Evolutionary conservation across 2,888 invertebrate species (phyloP).

Genomic region (Cremastinae sp.): DNA sequence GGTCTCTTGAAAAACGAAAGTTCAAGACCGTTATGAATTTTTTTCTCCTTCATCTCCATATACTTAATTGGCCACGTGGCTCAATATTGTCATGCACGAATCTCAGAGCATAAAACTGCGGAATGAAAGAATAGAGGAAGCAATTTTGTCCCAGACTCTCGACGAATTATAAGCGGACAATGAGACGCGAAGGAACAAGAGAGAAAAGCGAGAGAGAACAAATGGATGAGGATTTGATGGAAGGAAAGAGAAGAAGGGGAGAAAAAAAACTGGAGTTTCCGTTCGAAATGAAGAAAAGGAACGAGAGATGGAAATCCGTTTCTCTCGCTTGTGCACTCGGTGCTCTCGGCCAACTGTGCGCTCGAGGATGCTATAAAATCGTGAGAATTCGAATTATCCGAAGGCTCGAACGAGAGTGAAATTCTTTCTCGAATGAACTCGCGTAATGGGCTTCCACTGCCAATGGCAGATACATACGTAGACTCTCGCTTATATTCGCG

Average conservation of each 20-base stretch:
- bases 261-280: background rate
- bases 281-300: too few relatives aligned
- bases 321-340: slow-evolving; percentile 5
- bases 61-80: too few relatives aligned
- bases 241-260: background rate
- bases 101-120: too few relatives aligned
- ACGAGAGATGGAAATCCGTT: slow-evolving; percentile 26
- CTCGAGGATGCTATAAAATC: slow-evolving; percentile 18
- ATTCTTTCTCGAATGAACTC: slow-evolving; percentile 47
- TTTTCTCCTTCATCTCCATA: too few relatives aligned
- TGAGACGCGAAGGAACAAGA: background rate
- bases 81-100: too few relatives aligned
- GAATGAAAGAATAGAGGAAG: slow-evolving; percentile 14
- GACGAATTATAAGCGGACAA: background rate
- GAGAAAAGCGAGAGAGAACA: background rate
- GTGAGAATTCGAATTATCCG: slow-evolving; percentile 52
- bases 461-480: slow-evolving; percentile 54
- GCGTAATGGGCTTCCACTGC: slow-evolving; percentile 45
- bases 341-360: slow-evolving; percentile 6
- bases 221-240: background rate
- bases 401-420: slow-evolving; percentile 16
- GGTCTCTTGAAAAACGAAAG: too few relatives aligned
- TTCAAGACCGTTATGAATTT: too few relatives aligned
- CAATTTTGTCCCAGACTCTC: background rate
- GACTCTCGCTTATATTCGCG: background rate